A percentile compares a stretch with the other conserved stretches of the same genome.
These are phyloP conservation scores for Metridium senile DNA, from an alignment of 92 coral and sea anemone genomes.

Conservation along the genomic window DNA sequence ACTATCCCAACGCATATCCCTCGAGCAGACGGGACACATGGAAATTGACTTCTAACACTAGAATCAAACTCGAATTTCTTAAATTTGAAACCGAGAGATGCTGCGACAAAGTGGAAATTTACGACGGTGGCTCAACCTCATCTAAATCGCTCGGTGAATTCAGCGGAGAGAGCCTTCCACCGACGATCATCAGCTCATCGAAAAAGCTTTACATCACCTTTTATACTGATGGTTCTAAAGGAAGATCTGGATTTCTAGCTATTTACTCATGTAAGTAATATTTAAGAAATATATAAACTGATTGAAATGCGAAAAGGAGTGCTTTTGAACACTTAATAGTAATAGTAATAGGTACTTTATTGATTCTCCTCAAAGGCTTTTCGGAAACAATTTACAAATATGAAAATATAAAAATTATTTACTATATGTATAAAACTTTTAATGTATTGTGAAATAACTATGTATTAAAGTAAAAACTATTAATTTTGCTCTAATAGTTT, in stretches of 20 bases:
- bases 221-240: slow-evolving; percentile 15
- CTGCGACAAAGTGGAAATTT: slow-evolving; percentile 31
- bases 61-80: slow-evolving; percentile 16
- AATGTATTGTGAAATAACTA: no score
- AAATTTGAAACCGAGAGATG: slow-evolving; percentile 26
- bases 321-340: no score
- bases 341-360: no score
- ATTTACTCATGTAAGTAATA: slow-evolving; percentile 7
- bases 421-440: no score
- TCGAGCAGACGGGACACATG: background rate
- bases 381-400: no score
- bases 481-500: no score
- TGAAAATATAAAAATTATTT: no score
- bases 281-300: no score
- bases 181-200: slow-evolving; percentile 32
- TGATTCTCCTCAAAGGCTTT: no score
- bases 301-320: no score
- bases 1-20: slow-evolving; percentile 1
- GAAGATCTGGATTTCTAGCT: slow-evolving; percentile 14
- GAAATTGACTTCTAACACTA: slow-evolving; percentile 34
- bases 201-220: slow-evolving; percentile 25
- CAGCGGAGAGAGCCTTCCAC: slow-evolving; percentile 28
- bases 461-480: no score
- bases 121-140: slow-evolving; percentile 28
- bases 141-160: slow-evolving; percentile 25